Conservation (phyloP, 2,797 vertebrate genomes). For the Oophaga sylvatica region DNA sequence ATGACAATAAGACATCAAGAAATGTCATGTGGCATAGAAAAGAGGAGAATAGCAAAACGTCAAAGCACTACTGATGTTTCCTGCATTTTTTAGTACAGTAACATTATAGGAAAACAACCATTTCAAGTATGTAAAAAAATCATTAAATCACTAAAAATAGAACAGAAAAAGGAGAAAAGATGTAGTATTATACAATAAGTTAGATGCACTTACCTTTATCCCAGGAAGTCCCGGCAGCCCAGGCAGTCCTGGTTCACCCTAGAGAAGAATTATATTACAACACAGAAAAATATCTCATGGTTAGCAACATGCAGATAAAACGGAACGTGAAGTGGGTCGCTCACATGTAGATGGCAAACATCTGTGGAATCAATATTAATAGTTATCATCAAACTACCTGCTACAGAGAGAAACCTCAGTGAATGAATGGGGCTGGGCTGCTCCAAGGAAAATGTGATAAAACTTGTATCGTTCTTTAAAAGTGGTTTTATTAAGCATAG, state of each 20-base stretch:
- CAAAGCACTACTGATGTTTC: background rate
- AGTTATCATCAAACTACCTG: background rate
- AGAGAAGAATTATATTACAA: conserved; percentile 92
- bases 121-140: background rate
- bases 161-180: background rate
- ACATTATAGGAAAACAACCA: background rate
- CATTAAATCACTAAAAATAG: background rate
- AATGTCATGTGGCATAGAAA: background rate
- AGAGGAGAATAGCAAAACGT: background rate
- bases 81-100: background rate
- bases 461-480: background rate
- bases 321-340: background rate
- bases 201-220: conserved; percentile 92
- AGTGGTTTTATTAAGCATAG: background rate
- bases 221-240: conserved; percentile 99
- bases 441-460: background rate
- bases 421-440: background rate
- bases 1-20: background rate
- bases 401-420: background rate
- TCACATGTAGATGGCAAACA: background rate
- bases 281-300: conserved; percentile 73
- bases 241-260: conserved; percentile 99
- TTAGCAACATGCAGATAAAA: conserved; percentile 20
- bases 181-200: background rate
- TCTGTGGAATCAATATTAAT: background rate